A percentile compares a stretch with the other conserved stretches of the same genome.
Conservation (phyloP, 2,888 invertebrate species). For the Tyria jacobaeae region DNA sequence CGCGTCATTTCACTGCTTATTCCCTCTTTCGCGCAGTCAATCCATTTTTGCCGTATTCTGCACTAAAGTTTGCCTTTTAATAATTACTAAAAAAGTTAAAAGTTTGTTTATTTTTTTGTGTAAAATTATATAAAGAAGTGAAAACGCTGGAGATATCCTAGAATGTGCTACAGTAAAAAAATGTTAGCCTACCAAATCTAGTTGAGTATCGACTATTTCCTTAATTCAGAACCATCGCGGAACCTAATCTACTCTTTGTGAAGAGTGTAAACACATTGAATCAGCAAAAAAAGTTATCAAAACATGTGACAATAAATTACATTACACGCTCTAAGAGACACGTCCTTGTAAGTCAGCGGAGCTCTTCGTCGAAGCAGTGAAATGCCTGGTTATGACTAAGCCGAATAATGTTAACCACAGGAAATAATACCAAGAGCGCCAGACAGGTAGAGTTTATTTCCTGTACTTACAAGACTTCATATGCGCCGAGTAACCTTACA, state of each 20-base stretch:
- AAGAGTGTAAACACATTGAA: slow-evolving; percentile 28
- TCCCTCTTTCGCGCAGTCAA: too few relatives aligned
- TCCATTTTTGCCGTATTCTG: too few relatives aligned
- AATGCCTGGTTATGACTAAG: slow-evolving; percentile 58
- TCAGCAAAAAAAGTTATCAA: slow-evolving; percentile 37
- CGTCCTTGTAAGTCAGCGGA: slow-evolving; percentile 65
- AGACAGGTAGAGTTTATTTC: slow-evolving; percentile 58
- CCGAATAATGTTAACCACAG: slow-evolving; percentile 50
- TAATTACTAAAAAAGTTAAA: too few relatives aligned
- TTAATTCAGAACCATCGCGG: slow-evolving; percentile 4
- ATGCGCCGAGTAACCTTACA: slow-evolving; percentile 39
- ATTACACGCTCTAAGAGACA: slow-evolving; percentile 56
- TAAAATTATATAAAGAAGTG: too few relatives aligned
- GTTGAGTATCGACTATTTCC: slow-evolving; percentile 15
- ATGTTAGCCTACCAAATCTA: neutral
- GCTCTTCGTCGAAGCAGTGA: slow-evolving; percentile 39
- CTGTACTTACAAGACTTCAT: slow-evolving; percentile 64
- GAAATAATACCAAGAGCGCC: slow-evolving; percentile 60
- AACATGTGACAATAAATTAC: slow-evolving; percentile 54
- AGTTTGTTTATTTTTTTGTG: too few relatives aligned
- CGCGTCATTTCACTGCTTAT: too few relatives aligned
- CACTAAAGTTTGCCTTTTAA: too few relatives aligned
- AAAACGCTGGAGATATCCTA: too few relatives aligned
- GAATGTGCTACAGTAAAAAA: neutral
- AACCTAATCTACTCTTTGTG: slow-evolving; percentile 11